phyloP scores from a whole-genome alignment of 2,797 vertebrate genomes.

The Chaetophractus vellerosus region DNA sequence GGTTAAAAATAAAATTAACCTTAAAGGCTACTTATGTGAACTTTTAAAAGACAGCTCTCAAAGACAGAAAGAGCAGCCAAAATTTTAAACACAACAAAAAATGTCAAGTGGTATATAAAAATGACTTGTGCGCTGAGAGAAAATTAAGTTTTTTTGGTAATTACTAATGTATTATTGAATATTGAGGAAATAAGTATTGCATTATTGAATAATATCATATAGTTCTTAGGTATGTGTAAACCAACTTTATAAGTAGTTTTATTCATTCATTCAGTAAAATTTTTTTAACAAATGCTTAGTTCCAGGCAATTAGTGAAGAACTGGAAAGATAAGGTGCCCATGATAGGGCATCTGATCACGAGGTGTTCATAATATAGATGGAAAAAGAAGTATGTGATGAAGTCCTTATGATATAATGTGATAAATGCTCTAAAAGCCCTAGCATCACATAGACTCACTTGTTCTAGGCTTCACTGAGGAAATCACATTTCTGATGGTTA shows the following conservation, averaged over 20 bases:
- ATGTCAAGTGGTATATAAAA: neutral
- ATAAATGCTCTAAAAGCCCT: neutral
- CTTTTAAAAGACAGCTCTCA: neutral
- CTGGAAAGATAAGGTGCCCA: neutral
- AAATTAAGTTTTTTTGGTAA: neutral
- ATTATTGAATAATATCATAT: neutral
- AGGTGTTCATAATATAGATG: neutral
- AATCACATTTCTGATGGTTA: neutral
- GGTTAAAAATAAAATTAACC: conserved; percentile 45
- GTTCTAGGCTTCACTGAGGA: neutral
- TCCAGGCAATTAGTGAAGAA: neutral
- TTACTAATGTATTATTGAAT: neutral
- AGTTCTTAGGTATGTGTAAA: neutral
- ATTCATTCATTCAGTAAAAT: neutral
- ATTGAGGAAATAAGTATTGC: neutral
- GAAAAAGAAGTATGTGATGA: neutral
- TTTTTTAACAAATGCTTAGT: neutral
- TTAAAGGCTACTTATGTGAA: neutral
- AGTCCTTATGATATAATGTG: neutral
- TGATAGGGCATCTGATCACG: neutral
- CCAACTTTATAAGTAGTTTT: neutral
- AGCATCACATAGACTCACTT: neutral
- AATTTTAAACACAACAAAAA: neutral
- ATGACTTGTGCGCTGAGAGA: neutral
- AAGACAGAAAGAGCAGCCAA: neutral